Evolutionary conservation across 2,888 invertebrate genomes (phyloP), one percentile per base, ranked within the genome.

Genomic region (Diarsia mendica): DNA sequence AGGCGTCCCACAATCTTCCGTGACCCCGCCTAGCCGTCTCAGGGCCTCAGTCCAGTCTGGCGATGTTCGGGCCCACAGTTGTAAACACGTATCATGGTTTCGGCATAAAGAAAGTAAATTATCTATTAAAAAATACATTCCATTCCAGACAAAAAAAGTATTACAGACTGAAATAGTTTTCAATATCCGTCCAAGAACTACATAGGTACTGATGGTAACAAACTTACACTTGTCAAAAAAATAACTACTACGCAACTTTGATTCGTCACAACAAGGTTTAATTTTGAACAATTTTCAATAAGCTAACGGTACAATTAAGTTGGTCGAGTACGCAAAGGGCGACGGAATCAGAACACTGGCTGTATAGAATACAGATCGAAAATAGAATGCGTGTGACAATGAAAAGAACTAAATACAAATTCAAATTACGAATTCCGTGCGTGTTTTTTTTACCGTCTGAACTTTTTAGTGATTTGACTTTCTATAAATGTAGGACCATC

Each of bases 361-460:
- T 64, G 79, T 87, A 76, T 76, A 77, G 86, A 86, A 86, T 86
- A 87, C 86, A 83, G 77, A 85, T 83, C 75, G 69, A 84, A 87
- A 87, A 87, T 87, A 87, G 87, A 87, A 86, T 84, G 86, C 78
- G 75, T 79, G 86, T 87, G 87, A 87, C 87, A 87, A 87, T 87
- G 87, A 87, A 87, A 87, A 86, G 67, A 87, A 87, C 74, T 79
- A 85, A 87, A 84, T 83, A 85, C 82, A 85, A 79, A 83, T 87
- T 87, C 84, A 86, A 87, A 87, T 87, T 87, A 78, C 75, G 86
- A 85, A 87, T 86, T 87, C 87, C 67, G 23, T 28, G 23, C 66
- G 66, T 64, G 81, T 78, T 76, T 77, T 83, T 77, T 76, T 85
- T 66, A 64, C 44, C 48, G 79, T 80, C 67, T 80, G 82, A 58